Evolutionary conservation across 2,888 invertebrate species (phyloP), one percentile per base, ranked within the genome.

Genomic region (Acronicta alni): DNA sequence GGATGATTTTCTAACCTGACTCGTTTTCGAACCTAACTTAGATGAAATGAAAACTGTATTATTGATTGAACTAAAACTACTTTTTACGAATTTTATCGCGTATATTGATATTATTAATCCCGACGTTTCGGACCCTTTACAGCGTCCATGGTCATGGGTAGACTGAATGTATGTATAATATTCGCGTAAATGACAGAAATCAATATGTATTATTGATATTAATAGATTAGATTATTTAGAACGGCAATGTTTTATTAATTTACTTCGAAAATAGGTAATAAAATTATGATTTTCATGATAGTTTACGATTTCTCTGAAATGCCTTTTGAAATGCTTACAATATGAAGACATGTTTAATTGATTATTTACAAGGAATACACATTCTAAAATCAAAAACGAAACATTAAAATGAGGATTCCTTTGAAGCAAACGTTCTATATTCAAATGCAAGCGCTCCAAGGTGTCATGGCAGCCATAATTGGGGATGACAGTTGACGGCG

Each of bases 391-490:
- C 14, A 59, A 70, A 77, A 77, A 67, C 56, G 44, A 75, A 79
- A 79, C 73, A 74, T 82, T 80, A 79, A 71, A 73, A 79, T 57
- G 78, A 77, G 72, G 65, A 79, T 83, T 82, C 81, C 79, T 79
- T 80, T 79, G 78, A 80, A 78, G 75, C 71, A 76, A 84, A 81
- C 79, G 83, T 89, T 90, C 90, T 90, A 90, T 83, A 90, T 90
- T 89, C 88, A 88, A 90, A 89, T 88, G 87, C 91, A 89, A 89
- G 75, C 87, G 91, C 90, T 89, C 88, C 75, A 84, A 90, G 88
- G 87, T 91, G 86, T 92, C 92, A 87, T 88, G 88, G 88, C 88
- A 71, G 86, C 88, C 89, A 88, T 93, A 93, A 93, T 93, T 92
- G 91, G 83, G 83, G 87, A 72, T 91, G 93, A 93, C 93, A 93